A percentile compares a stretch with the other conserved stretches of the same genome.
These are phyloP conservation scores for Drosophila kohkoa DNA, from an alignment of 1,140 invertebrate genomes.

Conservation along the genomic window DNA sequence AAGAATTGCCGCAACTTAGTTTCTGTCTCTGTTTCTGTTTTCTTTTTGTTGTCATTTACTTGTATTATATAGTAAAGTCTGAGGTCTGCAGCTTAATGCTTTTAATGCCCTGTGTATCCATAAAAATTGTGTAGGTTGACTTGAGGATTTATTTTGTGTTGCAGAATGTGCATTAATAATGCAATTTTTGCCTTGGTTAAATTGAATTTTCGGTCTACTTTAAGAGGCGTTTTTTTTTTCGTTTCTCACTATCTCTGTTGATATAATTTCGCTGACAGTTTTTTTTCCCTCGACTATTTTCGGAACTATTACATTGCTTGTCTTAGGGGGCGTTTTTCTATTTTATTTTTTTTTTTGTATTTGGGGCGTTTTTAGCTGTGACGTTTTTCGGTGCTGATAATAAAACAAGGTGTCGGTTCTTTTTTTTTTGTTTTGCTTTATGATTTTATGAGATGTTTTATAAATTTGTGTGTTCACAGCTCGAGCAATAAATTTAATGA, in stretches of 20 bases:
- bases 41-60: neutral
- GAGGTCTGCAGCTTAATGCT: too few relatives aligned
- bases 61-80: neutral
- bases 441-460: constrained; percentile 52
- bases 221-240: too few relatives aligned
- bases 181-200: too few relatives aligned
- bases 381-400: constrained; percentile 23
- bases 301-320: neutral
- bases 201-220: too few relatives aligned
- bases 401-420: constrained; percentile 23
- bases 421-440: constrained; percentile 26
- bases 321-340: constrained; percentile 14
- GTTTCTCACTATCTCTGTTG: neutral
- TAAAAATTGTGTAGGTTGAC: too few relatives aligned
- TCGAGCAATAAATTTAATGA: constrained; percentile 49
- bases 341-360: neutral
- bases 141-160: too few relatives aligned
- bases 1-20: constrained; percentile 37
- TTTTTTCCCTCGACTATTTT: neutral
- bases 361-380: constrained; percentile 20
- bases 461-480: constrained; percentile 21
- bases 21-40: constrained; percentile 7
- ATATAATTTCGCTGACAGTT: neutral
- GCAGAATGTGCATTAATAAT: too few relatives aligned
- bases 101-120: too few relatives aligned